Base-by-base conservation (phyloP, 2,888 invertebrate species). In the Anorthoa munda region DNA sequence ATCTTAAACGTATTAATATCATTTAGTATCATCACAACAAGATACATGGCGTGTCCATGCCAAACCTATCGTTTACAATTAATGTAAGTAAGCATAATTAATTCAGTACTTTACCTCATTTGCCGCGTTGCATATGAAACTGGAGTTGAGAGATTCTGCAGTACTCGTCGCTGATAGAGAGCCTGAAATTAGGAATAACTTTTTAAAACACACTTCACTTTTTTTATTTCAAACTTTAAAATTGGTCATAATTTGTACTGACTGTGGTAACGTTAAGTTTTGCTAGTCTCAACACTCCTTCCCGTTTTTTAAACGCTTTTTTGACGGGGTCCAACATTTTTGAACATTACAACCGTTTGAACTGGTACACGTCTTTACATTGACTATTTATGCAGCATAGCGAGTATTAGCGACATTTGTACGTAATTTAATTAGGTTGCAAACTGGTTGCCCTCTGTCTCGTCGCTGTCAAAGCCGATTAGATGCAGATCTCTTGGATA, bases 141-240 rank as follows among this genome's bases (percentile, higher is more conserved):
- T 98, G 88, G 98, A 98, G 95, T 98, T 98, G 89, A 98, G 97
- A 85, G 98, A 98, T 94, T 98, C 98, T 87, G 98, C 97, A 83
- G 98, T 98, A 95, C 98, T 98, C 80, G 98, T 97, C 87, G 98
- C 98, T 80, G 98, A 98, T 87, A 98, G 90, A 79, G 98, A 98
- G 77, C 98, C 98, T 97, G 91, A 39, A 85, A 85, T 45, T 0
- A n/a, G 2, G 0, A 55, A 45, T 0, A 15, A 11, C 1, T 4
- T 12, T 4, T 13, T 23, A 1, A 18, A 23, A 46, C 7, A 50
- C 61, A 61, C n/a, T 15, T 1, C 13, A 56, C 5, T 48, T 63
- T 53, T 26, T 4, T 48, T 4, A 4, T 4, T 45, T n/a, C 5
- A 0, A 15, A 39, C 15, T 3, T 23, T 0, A 0, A 2, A 31